phyloP scores from a whole-genome alignment of 2,888 invertebrate species.

The Pristionchus exspectatus region DNA sequence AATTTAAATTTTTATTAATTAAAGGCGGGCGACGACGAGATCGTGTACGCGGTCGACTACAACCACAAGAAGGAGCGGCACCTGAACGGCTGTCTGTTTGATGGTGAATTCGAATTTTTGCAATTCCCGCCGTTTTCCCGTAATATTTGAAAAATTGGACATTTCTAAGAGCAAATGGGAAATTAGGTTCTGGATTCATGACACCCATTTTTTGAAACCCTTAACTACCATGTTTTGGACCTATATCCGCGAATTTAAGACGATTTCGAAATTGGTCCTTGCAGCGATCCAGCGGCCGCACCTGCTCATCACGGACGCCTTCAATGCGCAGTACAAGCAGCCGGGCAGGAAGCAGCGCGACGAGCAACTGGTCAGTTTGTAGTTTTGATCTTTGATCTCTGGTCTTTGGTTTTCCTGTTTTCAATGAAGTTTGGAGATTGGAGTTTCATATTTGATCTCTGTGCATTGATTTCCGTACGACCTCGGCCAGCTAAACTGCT shows the following conservation, averaged over 20 bases:
- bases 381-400: constrained; percentile 23
- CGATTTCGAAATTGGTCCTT: not conserved
- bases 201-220: too few species aligned
- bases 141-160: too few species aligned
- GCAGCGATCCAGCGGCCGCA: constrained; percentile 90
- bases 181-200: too few species aligned
- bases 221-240: too few species aligned
- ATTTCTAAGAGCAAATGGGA: too few species aligned
- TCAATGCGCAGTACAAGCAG: constrained; percentile 94
- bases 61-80: constrained; percentile 97
- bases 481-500: not conserved
- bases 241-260: too few species aligned
- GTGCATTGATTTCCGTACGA: too few species aligned
- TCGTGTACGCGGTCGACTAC: constrained; percentile 88
- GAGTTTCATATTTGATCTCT: not conserved
- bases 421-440: constrained; percentile 8
- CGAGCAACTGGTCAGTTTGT: constrained; percentile 88
- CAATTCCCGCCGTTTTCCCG: too few species aligned
- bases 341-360: constrained; percentile 88
- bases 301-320: constrained; percentile 93
- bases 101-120: constrained; percentile 51
- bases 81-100: constrained; percentile 76
- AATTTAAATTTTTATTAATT: not conserved
- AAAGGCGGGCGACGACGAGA: constrained; percentile 87
- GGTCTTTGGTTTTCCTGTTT: not conserved